Conservation (phyloP, 2,797 vertebrate species). For the Neoniphon sammara region DNA sequence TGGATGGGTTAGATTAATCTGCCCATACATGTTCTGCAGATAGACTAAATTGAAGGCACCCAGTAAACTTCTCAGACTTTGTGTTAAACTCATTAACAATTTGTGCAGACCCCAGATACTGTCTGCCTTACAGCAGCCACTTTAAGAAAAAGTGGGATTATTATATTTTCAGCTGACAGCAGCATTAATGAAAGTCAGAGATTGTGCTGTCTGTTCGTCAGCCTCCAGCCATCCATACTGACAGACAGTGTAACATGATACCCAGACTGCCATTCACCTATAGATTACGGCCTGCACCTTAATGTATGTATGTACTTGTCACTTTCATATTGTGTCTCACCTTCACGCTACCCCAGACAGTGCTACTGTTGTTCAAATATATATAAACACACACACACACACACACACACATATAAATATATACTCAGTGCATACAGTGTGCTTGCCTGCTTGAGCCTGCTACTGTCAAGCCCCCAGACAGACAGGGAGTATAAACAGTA, state of each 20-base stretch:
- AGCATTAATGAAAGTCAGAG: conserved; percentile 8
- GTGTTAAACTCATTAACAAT: too few species aligned
- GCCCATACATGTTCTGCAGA: too few species aligned
- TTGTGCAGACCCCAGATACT: too few species aligned
- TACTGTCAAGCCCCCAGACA: conserved; percentile 9
- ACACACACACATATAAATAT: conserved; percentile 10
- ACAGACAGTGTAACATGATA: neutral
- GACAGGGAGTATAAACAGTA: conserved; percentile 21
- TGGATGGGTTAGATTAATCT: too few species aligned
- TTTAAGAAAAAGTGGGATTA: neutral
- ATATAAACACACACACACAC: neutral
- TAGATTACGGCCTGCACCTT: conserved; percentile 1
- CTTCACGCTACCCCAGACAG: neutral
- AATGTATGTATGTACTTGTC: neutral
- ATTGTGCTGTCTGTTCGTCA: conserved; percentile 4
- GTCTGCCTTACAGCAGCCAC: too few species aligned
- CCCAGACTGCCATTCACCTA: conserved; percentile 2
- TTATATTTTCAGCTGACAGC: neutral
- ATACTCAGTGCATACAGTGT: neutral
- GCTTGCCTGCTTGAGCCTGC: conserved; percentile 46
- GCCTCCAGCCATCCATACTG: conserved; percentile 26
- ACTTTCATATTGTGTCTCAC: neutral
- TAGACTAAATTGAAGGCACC: too few species aligned
- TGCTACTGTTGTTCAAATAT: conserved; percentile 13
- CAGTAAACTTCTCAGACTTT: too few species aligned